phyloP scores from a whole-genome alignment of 2,797 vertebrate genomes.

The Ptychobarbus kaznakovi region DNA sequence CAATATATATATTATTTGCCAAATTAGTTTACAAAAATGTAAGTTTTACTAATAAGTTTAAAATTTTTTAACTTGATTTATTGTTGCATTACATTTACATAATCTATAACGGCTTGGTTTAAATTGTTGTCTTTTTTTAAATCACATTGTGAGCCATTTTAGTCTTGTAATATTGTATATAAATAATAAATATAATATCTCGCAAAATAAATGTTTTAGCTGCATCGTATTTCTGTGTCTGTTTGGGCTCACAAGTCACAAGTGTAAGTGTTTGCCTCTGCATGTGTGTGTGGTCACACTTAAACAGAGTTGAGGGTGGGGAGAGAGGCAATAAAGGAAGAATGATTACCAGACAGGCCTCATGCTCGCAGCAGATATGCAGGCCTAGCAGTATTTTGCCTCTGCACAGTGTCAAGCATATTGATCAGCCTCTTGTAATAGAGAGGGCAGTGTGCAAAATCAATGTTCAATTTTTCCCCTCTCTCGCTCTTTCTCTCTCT shows the following conservation, averaged over 20 bases:
- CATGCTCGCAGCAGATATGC: conserved; percentile 64
- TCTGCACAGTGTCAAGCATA: conserved; percentile 68
- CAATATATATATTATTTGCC: neutral
- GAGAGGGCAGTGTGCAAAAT: conserved; percentile 81
- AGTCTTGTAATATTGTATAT: neutral
- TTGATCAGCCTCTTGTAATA: conserved; percentile 79
- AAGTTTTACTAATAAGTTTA: neutral
- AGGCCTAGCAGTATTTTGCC: conserved; percentile 67
- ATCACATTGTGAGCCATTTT: neutral
- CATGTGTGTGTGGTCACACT: conserved; percentile 52
- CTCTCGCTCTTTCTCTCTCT: too few relatives aligned
- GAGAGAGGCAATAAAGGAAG: conserved; percentile 66
- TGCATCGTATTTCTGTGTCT: conserved; percentile 10
- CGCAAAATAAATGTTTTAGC: neutral
- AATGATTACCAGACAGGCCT: conserved; percentile 71
- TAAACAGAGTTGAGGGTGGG: conserved; percentile 56
- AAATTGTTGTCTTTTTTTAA: neutral
- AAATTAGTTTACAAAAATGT: neutral
- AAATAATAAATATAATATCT: neutral
- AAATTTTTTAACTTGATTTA: neutral
- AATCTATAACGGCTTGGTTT: neutral
- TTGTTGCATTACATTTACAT: conserved; percentile 4
- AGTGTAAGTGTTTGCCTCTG: conserved; percentile 26
- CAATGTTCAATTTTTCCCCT: conserved; percentile 77
- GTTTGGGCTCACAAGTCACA: conserved; percentile 24